These are phyloP conservation scores for Myotis yumanensis DNA, from an alignment of 2,113 vertebrate genomes.

Conservation along the genomic window DNA sequence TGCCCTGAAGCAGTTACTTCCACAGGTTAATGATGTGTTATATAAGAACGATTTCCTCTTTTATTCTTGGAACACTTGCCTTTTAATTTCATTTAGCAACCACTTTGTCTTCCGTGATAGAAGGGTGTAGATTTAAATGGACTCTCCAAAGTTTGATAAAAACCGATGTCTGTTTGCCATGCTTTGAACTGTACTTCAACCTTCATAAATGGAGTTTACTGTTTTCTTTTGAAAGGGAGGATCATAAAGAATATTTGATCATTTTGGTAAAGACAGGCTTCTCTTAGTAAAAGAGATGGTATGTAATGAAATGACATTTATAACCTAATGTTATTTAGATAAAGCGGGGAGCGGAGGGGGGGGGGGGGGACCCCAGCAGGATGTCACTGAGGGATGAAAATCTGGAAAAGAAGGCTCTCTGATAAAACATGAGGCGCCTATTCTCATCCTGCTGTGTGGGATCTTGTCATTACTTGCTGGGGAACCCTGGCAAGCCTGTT, in stretches of 20 bases:
- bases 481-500: not conserved
- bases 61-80: conserved; percentile 52
- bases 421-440: not conserved
- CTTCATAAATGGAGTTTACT: conserved; percentile 66
- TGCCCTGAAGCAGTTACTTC: conserved; percentile 40
- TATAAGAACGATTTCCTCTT: conserved; percentile 57
- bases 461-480: conserved; percentile 5
- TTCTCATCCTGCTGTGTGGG: not conserved
- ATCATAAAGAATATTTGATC: conserved; percentile 67
- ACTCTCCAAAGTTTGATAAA: conserved; percentile 69
- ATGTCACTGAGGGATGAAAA: not conserved
- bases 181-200: conserved; percentile 66
- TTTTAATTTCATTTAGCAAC: conserved; percentile 69
- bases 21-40: conserved; percentile 56
- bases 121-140: conserved; percentile 42
- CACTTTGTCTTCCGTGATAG: conserved; percentile 53
- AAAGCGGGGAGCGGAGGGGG: not conserved
- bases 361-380: not conserved
- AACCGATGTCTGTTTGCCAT: conserved; percentile 27
- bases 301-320: conserved; percentile 61
- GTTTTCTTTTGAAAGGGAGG: conserved; percentile 60
- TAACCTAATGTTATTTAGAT: conserved; percentile 59
- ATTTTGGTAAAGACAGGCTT: conserved; percentile 65
- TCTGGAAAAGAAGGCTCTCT: conserved; percentile 15
- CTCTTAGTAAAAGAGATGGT: conserved; percentile 53